Evolutionary conservation across 2,797 vertebrate species (phyloP).

Genomic region (Anolis apletophallus): DNA sequence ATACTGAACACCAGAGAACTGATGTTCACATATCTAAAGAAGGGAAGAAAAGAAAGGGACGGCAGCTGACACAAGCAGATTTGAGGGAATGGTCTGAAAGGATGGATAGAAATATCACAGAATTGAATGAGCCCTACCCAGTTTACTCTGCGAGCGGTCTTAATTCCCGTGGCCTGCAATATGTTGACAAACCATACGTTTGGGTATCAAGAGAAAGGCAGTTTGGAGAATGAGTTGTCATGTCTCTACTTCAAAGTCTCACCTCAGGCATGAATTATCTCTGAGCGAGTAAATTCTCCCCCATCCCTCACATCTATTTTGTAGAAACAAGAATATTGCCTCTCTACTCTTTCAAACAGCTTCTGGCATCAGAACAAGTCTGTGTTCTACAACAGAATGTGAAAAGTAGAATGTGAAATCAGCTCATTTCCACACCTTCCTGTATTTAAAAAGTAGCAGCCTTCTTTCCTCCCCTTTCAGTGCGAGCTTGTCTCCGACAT

Average conservation of each 20-base stretch:
- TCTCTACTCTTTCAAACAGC: not conserved
- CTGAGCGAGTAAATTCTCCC: too few species aligned
- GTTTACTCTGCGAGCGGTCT: not conserved
- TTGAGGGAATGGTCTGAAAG: not conserved
- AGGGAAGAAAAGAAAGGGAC: not conserved
- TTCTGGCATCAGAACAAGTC: not conserved
- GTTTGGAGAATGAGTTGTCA: not conserved
- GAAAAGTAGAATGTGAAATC: not conserved
- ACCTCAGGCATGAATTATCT: not conserved
- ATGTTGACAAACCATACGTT: not conserved
- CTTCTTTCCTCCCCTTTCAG: not conserved
- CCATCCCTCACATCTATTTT: not conserved
- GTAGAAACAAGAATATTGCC: not conserved
- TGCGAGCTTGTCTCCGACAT: too few species aligned
- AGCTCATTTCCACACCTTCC: too few species aligned
- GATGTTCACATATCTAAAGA: constrained; percentile 91
- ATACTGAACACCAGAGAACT: constrained; percentile 93
- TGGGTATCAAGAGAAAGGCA: not conserved
- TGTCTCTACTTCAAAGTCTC: not conserved
- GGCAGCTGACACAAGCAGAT: not conserved
- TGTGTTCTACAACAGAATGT: not conserved
- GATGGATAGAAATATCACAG: not conserved
- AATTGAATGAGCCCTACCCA: not conserved
- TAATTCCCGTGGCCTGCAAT: too few species aligned
- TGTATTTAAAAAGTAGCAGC: too few species aligned